Percentiles rank a stretch among this genome's conserved stretches.
phyloP scores from a whole-genome alignment of 2,113 vertebrate genomes.

The Collichthys lucidus region DNA sequence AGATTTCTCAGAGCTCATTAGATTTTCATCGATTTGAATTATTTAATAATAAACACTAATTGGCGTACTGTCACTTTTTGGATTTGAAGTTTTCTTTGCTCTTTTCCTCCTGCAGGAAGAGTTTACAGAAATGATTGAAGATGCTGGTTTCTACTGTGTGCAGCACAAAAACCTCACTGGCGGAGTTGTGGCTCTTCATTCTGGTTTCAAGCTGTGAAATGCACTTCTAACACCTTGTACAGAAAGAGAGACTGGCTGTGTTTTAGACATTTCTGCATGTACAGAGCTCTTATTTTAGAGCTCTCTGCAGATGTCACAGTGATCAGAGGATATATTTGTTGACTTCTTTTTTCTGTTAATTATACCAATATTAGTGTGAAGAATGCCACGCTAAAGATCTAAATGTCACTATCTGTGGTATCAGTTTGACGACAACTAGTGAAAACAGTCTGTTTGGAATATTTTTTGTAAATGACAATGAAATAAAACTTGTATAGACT shows the following conservation, averaged over 20 bases:
- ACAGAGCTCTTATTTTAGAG: too few species aligned
- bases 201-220: slow-evolving; percentile 94
- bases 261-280: slow-evolving; percentile 14
- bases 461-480: not conserved
- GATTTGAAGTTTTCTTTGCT: not conserved
- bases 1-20: not conserved
- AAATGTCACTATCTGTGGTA: not conserved
- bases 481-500: slow-evolving; percentile 16
- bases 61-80: not conserved
- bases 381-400: not conserved
- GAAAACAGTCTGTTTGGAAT: not conserved
- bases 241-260: not conserved
- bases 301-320: not conserved
- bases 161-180: slow-evolving; percentile 88
- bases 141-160: slow-evolving; percentile 91
- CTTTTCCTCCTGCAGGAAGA: slow-evolving; percentile 85
- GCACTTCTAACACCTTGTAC: not conserved
- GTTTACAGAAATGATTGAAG: slow-evolving; percentile 93
- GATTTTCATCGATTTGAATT: not conserved
- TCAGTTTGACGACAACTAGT: not conserved
- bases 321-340: slow-evolving; percentile 26
- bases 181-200: slow-evolving; percentile 95
- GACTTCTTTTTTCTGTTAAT: not conserved
- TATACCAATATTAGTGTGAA: not conserved
- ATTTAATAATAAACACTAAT: not conserved